Evolutionary conservation across 2,888 invertebrate genomes (phyloP).

Genomic region (Didymodactylos carnosus): DNA sequence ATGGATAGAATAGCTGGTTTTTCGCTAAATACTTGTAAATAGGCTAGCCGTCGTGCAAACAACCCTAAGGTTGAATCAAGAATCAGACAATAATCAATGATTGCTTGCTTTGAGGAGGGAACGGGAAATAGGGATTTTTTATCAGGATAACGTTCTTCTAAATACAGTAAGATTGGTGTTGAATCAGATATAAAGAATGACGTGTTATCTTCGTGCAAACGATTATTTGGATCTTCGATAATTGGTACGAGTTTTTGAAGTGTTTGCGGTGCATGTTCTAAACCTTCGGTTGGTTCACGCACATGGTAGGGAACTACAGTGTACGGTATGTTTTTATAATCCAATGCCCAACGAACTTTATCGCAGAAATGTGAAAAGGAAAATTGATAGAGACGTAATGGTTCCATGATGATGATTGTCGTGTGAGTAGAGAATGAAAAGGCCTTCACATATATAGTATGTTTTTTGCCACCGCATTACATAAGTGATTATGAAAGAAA

Average conservation of each 20-base stretch:
- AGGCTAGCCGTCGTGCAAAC: not conserved
- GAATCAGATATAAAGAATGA: not conserved
- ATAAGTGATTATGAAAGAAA: too few species aligned
- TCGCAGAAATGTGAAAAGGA: not conserved
- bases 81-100: not conserved
- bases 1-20: not conserved
- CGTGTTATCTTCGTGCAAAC: too few species aligned
- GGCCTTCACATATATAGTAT: too few species aligned
- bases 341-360: not conserved
- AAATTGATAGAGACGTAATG: not conserved
- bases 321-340: not conserved
- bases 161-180: not conserved
- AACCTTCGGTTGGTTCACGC: not conserved
- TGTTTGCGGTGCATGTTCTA: not conserved
- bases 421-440: too few species aligned
- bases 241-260: not conserved
- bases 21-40: not conserved
- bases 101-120: not conserved
- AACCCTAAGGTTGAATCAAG: not conserved
- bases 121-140: not conserved
- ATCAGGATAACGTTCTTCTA: not conserved
- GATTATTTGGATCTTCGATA: not conserved
- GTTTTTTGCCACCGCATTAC: too few species aligned
- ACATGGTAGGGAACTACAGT: not conserved
- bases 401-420: too few species aligned